Conservation (phyloP, 2,113 vertebrate species). For the Aplodontia rufa region DNA sequence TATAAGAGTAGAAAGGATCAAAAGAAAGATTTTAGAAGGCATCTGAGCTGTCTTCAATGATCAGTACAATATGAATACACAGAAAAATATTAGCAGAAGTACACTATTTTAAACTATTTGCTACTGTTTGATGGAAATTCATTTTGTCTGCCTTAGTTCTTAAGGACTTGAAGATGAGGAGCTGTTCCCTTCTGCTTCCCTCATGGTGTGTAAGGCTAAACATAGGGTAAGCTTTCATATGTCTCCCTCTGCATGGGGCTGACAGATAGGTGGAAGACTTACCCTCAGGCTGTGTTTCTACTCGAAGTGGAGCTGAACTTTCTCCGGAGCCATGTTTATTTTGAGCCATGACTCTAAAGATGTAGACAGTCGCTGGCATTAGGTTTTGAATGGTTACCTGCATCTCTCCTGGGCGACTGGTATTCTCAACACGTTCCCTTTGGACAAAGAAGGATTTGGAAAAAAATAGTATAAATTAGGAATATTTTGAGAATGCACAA, state of each 20-base stretch:
- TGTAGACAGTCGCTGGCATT: conserved; percentile 95
- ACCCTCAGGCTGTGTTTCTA: conserved; percentile 98
- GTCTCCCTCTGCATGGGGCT: neutral
- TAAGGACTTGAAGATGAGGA: neutral
- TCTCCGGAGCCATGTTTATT: conserved; percentile 94
- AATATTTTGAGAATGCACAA: neutral
- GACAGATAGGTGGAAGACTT: conserved; percentile 36
- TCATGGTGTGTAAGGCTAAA: neutral
- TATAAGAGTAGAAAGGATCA: neutral
- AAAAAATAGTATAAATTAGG: neutral
- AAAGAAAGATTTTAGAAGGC: neutral
- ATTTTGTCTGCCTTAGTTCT: neutral
- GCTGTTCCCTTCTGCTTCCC: neutral
- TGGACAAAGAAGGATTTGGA: conserved; percentile 60
- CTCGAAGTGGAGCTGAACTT: conserved; percentile 90
- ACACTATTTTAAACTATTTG: neutral
- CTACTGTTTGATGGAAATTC: neutral
- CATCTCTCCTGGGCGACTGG: conserved; percentile 93
- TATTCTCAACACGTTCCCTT: conserved; percentile 96
- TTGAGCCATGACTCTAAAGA: conserved; percentile 94
- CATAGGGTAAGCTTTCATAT: neutral
- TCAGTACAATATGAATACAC: neutral
- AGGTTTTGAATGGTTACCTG: conserved; percentile 97
- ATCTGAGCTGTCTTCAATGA: neutral
- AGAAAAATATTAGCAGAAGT: neutral